phyloP scores from a whole-genome alignment of 2,113 vertebrate genomes.

The Odontophorus gujanensis region DNA sequence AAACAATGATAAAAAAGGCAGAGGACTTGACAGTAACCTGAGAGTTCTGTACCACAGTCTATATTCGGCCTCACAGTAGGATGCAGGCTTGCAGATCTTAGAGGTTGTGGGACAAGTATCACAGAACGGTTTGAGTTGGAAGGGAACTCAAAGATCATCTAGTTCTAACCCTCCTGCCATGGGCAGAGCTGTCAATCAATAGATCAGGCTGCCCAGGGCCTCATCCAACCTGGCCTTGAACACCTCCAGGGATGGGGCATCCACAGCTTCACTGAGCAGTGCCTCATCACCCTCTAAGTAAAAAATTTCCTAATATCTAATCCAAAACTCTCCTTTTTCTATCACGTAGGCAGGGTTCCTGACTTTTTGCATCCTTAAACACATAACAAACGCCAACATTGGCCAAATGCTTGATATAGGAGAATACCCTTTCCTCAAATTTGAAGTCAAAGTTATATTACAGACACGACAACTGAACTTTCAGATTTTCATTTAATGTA shows the following conservation, averaged over 20 bases:
- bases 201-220: too few relatives aligned
- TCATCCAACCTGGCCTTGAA: too few relatives aligned
- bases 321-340: too few relatives aligned
- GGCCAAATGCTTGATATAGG: neutral
- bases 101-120: neutral
- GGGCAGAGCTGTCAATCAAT: too few relatives aligned
- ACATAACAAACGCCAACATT: neutral
- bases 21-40: neutral
- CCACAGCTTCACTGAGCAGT: too few relatives aligned
- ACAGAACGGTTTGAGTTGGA: too few relatives aligned
- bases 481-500: neutral
- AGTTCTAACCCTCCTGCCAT: too few relatives aligned
- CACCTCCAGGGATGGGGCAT: too few relatives aligned
- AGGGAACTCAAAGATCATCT: too few relatives aligned
- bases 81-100: neutral
- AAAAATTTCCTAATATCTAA: too few relatives aligned
- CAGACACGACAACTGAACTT: neutral
- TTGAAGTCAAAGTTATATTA: neutral
- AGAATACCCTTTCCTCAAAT: neutral
- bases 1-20: neutral
- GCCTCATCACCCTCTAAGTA: too few relatives aligned
- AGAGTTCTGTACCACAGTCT: neutral
- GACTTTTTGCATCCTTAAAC: neutral
- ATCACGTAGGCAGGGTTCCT: neutral
- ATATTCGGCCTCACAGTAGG: neutral